Conservation (phyloP, 2,888 invertebrate genomes). For the Epistrophe eligans region DNA sequence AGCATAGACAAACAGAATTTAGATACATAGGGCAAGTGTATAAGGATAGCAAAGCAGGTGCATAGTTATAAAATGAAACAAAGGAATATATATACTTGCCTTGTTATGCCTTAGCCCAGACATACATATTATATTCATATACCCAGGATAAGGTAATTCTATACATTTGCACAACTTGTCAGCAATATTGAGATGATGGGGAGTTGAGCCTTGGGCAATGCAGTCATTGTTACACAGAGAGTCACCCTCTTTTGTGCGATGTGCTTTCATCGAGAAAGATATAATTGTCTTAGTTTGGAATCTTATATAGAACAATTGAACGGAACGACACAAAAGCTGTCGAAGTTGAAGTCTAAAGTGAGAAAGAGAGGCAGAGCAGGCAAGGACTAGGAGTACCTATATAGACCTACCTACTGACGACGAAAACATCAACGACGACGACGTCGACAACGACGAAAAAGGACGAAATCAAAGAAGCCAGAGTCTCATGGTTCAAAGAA, state of each 20-base stretch:
- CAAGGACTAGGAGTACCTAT: no score
- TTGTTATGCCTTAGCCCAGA: not conserved
- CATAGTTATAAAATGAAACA: constrained; percentile 7
- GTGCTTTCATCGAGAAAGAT: constrained; percentile 30
- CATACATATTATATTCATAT: not conserved
- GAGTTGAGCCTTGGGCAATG: constrained; percentile 30
- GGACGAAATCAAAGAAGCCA: constrained; percentile 1
- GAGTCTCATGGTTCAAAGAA: constrained; percentile 2
- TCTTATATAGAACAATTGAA: constrained; percentile 32
- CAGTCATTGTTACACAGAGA: constrained; percentile 32
- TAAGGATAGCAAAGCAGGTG: not conserved
- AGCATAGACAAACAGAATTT: not conserved
- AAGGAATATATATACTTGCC: constrained; percentile 27
- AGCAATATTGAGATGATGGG: constrained; percentile 15
- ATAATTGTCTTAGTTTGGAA: constrained; percentile 34
- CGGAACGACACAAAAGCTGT: constrained; percentile 22
- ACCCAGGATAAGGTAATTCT: constrained; percentile 27
- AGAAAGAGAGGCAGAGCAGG: not conserved
- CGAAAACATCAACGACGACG: not conserved
- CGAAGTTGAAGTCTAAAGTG: constrained; percentile 19
- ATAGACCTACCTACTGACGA: no score
- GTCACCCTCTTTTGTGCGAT: constrained; percentile 32
- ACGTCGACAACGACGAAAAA: not conserved
- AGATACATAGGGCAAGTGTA: not conserved
- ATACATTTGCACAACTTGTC: constrained; percentile 36